Percentiles rank a stretch among this genome's conserved stretches.
phyloP scores from a whole-genome alignment of 2,888 invertebrate genomes.

The Callyntrura guangdongensis region DNA sequence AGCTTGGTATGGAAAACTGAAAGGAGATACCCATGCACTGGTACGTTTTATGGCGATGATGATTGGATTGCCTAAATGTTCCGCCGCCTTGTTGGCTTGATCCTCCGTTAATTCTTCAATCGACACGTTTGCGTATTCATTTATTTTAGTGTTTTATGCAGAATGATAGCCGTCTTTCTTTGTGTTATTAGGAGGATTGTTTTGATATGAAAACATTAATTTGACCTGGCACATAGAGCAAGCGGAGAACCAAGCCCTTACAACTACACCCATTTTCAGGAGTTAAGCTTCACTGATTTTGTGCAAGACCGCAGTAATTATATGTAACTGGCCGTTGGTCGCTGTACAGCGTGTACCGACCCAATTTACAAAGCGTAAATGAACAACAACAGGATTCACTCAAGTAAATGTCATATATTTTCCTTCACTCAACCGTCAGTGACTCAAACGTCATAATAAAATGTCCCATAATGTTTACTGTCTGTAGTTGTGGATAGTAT shows the following conservation, averaged over 20 bases:
- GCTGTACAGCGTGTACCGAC: background rate
- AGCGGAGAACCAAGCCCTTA: constrained; percentile 55
- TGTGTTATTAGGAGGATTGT: background rate
- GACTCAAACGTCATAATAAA: background rate
- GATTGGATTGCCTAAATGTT: constrained; percentile 65
- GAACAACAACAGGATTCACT: constrained; percentile 3
- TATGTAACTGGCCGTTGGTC: background rate
- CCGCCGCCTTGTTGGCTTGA: constrained; percentile 62
- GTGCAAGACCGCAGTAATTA: constrained; percentile 15
- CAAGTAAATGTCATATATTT: background rate
- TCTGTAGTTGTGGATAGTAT: no score
- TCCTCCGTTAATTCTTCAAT: constrained; percentile 36
- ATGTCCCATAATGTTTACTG: background rate
- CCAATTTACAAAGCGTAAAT: background rate
- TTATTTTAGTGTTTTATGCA: background rate
- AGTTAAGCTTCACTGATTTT: constrained; percentile 56
- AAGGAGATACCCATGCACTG: constrained; percentile 76
- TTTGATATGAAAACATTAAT: background rate
- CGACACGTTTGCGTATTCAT: constrained; percentile 46
- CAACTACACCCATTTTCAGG: constrained; percentile 42
- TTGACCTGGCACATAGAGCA: constrained; percentile 29
- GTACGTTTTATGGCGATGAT: constrained; percentile 66
- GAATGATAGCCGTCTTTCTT: background rate
- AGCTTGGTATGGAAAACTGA: constrained; percentile 44
- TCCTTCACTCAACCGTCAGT: background rate